These are phyloP conservation scores for Prietella phreatophila DNA, from an alignment of 2,113 vertebrate species.

Conservation along the genomic window DNA sequence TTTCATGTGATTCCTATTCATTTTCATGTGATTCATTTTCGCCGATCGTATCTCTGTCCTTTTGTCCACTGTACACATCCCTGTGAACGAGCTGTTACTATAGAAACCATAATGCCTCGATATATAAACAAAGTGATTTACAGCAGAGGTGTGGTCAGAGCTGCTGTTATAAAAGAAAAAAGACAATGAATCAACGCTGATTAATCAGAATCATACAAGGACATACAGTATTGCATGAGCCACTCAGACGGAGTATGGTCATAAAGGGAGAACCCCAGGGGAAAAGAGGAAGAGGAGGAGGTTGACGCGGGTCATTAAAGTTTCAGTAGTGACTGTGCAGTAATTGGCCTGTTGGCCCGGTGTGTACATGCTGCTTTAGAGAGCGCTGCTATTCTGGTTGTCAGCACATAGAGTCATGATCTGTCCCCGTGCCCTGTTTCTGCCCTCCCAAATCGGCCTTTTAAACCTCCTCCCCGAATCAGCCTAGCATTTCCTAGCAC, in stretches of 20 bases:
- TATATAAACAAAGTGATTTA: neutral
- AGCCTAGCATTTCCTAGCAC: neutral
- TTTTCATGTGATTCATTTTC: too few species aligned
- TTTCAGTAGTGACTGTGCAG: constrained; percentile 66
- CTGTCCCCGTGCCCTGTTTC: constrained; percentile 29
- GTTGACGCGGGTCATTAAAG: constrained; percentile 61
- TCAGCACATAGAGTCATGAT: constrained; percentile 53
- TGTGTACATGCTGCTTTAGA: constrained; percentile 66
- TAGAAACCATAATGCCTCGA: neutral
- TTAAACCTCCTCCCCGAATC: neutral
- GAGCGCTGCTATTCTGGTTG: constrained; percentile 66
- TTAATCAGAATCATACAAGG: neutral
- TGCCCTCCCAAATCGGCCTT: neutral
- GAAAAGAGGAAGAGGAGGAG: constrained; percentile 52
- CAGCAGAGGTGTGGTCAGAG: neutral
- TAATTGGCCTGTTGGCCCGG: constrained; percentile 66
- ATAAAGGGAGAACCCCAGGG: constrained; percentile 52
- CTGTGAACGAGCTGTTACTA: neutral
- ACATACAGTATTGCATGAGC: too few species aligned
- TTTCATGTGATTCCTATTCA: too few species aligned
- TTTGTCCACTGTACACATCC: neutral
- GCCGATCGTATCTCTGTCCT: neutral
- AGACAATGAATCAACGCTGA: neutral
- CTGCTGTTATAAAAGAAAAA: neutral
- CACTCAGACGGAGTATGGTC: neutral